phyloP scores from a whole-genome alignment of 2,888 invertebrate species.

The Monopis laevigella region DNA sequence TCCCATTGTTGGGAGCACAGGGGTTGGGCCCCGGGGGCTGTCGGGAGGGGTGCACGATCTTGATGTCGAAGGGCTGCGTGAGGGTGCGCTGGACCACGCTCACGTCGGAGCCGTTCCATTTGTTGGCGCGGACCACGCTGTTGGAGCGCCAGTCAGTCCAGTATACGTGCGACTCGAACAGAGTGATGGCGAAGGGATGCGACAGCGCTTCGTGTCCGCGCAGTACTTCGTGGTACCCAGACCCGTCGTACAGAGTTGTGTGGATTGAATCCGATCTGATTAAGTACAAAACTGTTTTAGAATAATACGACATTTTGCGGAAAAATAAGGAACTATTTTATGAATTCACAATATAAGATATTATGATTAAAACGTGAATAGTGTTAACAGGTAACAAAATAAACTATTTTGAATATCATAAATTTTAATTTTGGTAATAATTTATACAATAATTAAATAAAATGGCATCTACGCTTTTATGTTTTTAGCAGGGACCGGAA shows the following conservation, averaged over 20 bases:
- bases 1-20: constrained; percentile 75
- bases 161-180: constrained; percentile 88
- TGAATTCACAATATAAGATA: too few relatives aligned
- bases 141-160: constrained; percentile 96
- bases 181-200: constrained; percentile 89
- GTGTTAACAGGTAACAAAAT: too few relatives aligned
- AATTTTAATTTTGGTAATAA: too few relatives aligned
- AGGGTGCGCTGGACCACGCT: constrained; percentile 82
- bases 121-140: constrained; percentile 86
- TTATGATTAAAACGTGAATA: too few relatives aligned
- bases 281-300: too few relatives aligned
- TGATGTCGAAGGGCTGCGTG: constrained; percentile 91
- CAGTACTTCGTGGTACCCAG: constrained; percentile 74
- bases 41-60: constrained; percentile 66
- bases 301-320: too few relatives aligned
- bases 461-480: too few relatives aligned
- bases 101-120: constrained; percentile 85
- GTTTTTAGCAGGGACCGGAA: too few relatives aligned
- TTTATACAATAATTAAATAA: too few relatives aligned
- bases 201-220: constrained; percentile 78
- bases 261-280: constrained; percentile 88
- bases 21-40: constrained; percentile 64
- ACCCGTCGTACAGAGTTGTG: constrained; percentile 83
- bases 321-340: too few relatives aligned
- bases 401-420: too few relatives aligned